Conservation (phyloP, 2,888 invertebrate genomes). For the Leucania comma region DNA sequence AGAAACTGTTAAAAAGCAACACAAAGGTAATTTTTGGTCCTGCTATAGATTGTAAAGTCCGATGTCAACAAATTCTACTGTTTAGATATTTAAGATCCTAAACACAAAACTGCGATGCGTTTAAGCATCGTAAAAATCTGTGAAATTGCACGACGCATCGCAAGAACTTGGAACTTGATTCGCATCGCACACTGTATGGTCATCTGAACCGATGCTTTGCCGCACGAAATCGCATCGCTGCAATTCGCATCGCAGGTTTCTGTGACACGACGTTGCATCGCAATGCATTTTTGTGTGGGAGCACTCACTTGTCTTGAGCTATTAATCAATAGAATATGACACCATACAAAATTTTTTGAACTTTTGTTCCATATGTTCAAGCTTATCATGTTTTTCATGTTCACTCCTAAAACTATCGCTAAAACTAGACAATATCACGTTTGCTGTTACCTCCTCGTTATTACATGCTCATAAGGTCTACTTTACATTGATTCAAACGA, state of each 20-base stretch:
- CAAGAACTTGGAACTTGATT: no score
- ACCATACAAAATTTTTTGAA: background rate
- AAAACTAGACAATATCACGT: constrained; percentile 5
- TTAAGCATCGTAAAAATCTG: no score
- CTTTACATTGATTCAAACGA: constrained; percentile 53
- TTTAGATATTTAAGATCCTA: background rate
- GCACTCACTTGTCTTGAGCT: no score
- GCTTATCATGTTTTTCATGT: constrained; percentile 12
- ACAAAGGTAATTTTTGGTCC: background rate
- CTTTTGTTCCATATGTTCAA: background rate
- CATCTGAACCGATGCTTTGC: no score
- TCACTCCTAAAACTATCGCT: constrained; percentile 1
- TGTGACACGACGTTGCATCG: no score
- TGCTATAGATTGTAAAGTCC: background rate
- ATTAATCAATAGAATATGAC: background rate
- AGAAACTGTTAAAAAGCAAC: background rate
- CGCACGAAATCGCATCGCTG: no score
- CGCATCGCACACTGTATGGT: no score
- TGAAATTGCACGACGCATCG: no score
- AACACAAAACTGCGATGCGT: background rate
- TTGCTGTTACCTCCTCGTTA: constrained; percentile 17
- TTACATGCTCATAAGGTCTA: constrained; percentile 49
- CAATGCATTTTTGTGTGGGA: no score
- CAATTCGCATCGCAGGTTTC: no score
- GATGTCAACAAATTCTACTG: background rate